phyloP scores from a whole-genome alignment of 2,888 invertebrate genomes.

The Miltochrista miniata region DNA sequence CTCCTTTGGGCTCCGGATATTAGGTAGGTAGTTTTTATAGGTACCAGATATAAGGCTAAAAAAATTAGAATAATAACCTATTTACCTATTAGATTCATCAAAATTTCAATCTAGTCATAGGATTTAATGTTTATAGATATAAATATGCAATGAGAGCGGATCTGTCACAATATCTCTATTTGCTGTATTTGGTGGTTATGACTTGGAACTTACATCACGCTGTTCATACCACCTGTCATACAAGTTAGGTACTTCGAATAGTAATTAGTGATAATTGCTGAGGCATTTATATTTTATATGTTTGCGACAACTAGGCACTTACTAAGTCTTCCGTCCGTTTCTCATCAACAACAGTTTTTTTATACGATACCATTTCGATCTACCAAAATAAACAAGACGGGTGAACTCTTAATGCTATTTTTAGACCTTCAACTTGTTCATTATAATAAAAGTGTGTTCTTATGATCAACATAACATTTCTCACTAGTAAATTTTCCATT shows the following conservation, averaged over 20 bases:
- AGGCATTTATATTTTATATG: background rate
- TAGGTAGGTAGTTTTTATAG: too few relatives aligned
- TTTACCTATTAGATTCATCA: too few relatives aligned
- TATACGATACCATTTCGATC: slow-evolving; percentile 3
- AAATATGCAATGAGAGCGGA: too few relatives aligned
- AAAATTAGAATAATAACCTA: too few relatives aligned
- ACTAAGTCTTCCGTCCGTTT: slow-evolving; percentile 10
- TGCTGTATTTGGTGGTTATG: too few relatives aligned
- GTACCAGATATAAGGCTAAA: too few relatives aligned
- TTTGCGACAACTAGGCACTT: background rate
- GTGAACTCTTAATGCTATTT: background rate
- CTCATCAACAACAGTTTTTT: slow-evolving; percentile 1
- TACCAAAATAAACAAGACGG: slow-evolving; percentile 9
- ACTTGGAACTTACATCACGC: slow-evolving; percentile 14
- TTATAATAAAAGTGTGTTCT: background rate
- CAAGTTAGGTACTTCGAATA: slow-evolving; percentile 18
- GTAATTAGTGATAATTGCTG: slow-evolving; percentile 17
- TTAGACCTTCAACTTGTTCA: background rate
- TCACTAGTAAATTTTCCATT: slow-evolving; percentile 41
- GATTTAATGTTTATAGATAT: too few relatives aligned
- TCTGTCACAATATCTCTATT: too few relatives aligned
- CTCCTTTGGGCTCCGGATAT: too few relatives aligned
- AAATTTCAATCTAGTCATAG: too few relatives aligned
- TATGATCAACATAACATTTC: slow-evolving; percentile 5
- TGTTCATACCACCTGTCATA: slow-evolving; percentile 53